phyloP scores from a whole-genome alignment of 2,113 vertebrate genomes.

The Patagioenas fasciata region DNA sequence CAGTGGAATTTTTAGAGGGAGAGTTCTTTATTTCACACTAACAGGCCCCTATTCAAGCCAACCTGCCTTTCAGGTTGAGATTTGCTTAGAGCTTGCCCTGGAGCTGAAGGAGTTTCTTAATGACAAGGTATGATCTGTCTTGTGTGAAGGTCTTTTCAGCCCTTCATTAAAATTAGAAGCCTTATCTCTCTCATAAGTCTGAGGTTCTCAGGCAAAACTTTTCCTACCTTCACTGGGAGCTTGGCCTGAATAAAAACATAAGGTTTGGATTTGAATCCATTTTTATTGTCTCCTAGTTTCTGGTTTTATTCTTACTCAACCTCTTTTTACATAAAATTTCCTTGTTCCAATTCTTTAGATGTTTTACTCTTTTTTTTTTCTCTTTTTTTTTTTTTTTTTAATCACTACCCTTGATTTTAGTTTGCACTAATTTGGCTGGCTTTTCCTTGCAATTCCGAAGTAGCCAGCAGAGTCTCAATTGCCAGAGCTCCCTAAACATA shows the following conservation, averaged over 20 bases:
- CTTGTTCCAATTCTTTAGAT: neutral
- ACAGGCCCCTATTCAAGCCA: neutral
- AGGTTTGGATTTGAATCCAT: neutral
- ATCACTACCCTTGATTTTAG: neutral
- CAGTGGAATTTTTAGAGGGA: neutral
- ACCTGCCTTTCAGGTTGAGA: neutral
- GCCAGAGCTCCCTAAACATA: neutral
- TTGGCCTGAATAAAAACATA: neutral
- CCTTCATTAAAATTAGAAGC: neutral
- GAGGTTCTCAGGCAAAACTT: neutral
- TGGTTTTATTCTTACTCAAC: conserved; percentile 30
- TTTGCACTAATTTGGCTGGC: neutral
- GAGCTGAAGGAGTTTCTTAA: neutral
- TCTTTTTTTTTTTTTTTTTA: neutral
- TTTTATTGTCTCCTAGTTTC: conserved; percentile 34
- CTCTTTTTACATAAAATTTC: conserved; percentile 15
- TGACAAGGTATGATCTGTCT: neutral
- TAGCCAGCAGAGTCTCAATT: neutral
- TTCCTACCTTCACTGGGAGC: neutral
- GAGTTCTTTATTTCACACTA: neutral
- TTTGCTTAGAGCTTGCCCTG: neutral
- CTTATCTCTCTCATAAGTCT: neutral
- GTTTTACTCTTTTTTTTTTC: too few relatives aligned
- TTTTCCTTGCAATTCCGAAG: neutral
- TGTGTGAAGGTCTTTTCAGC: neutral